phyloP scores from a whole-genome alignment of 2,797 vertebrate species.

The Loriculus beryllinus region DNA sequence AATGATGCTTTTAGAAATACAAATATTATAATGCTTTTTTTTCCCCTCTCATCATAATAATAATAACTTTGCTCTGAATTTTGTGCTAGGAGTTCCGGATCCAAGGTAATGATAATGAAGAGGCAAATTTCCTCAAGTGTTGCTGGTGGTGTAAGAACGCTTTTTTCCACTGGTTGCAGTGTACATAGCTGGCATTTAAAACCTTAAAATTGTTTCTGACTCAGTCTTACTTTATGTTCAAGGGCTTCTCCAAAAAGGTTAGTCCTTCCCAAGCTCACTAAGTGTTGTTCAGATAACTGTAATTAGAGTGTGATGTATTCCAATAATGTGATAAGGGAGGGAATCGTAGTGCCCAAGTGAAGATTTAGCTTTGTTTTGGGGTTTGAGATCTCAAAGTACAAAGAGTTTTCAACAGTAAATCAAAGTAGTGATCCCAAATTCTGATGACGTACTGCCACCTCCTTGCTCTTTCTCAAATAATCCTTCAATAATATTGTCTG shows the following conservation, averaged over 20 bases:
- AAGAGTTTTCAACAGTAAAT: background rate
- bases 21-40: slow-evolving; percentile 5
- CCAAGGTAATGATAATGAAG: background rate
- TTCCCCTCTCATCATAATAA: background rate
- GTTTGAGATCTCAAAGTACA: slow-evolving; percentile 26
- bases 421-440: background rate
- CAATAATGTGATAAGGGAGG: slow-evolving; percentile 47
- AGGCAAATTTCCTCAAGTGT: background rate
- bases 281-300: slow-evolving; percentile 41
- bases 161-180: background rate
- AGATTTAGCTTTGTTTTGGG: slow-evolving; percentile 47
- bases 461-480: background rate
- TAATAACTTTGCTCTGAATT: background rate
- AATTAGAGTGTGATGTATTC: slow-evolving; percentile 53
- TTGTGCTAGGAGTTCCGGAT: background rate
- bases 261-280: slow-evolving; percentile 22
- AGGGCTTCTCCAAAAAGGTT: slow-evolving; percentile 45
- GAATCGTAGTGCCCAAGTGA: background rate
- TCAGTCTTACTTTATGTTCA: background rate
- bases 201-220: background rate
- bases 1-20: slow-evolving; percentile 30
- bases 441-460: background rate
- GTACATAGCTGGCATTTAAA: background rate
- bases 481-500: background rate
- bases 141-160: background rate